Evolutionary conservation across 2,888 invertebrate genomes (phyloP).

Genomic region (Cacoxenus indagator): DNA sequence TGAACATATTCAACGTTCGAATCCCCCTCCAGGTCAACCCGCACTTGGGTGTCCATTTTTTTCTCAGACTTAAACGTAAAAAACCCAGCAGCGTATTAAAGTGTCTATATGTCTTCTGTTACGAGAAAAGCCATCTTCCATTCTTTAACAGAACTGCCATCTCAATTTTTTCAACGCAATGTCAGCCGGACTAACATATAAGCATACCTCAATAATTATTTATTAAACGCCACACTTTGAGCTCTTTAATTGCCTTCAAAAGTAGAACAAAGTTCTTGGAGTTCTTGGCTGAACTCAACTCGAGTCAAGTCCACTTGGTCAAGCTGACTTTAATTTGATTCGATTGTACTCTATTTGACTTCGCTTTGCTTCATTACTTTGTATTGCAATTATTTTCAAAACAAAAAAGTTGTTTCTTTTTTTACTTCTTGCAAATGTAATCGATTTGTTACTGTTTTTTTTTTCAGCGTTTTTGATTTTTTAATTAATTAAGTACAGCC

Average conservation of each 20-base stretch:
- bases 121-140: too few species aligned
- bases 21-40: too few species aligned
- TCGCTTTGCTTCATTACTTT: slow-evolving; percentile 1
- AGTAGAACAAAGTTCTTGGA: slow-evolving; percentile 9
- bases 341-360: neutral
- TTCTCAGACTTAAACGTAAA: too few species aligned
- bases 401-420: neutral
- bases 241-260: neutral
- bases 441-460: neutral
- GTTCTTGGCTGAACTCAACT: neutral
- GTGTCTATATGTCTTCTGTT: too few species aligned
- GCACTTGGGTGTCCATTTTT: too few species aligned
- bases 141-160: neutral
- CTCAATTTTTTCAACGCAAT: neutral
- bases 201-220: slow-evolving; percentile 2
- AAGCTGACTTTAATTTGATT: neutral
- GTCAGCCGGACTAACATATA: neutral
- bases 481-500: neutral
- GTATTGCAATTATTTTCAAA: neutral
- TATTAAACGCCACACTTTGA: slow-evolving; percentile 11
- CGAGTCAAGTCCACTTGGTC: neutral
- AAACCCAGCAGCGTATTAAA: too few species aligned
- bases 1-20: too few species aligned
- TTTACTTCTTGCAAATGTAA: neutral
- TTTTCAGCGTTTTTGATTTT: neutral